phyloP scores from a whole-genome alignment of 2,113 vertebrate species.

The Mirounga angustirostris region DNA sequence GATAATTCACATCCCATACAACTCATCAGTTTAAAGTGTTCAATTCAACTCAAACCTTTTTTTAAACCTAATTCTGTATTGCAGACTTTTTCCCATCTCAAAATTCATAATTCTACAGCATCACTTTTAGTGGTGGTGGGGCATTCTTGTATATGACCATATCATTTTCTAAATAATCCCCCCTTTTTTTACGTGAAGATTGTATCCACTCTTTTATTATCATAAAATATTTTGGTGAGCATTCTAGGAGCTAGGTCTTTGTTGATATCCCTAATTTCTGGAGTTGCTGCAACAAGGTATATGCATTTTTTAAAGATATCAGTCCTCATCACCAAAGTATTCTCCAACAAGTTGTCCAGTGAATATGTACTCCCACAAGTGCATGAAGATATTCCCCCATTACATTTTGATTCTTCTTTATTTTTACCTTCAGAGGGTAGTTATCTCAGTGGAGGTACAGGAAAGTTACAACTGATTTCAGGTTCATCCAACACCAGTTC shows the following conservation, averaged over 20 bases:
- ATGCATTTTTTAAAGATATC: background rate
- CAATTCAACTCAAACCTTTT: background rate
- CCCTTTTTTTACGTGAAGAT: background rate
- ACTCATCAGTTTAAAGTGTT: background rate
- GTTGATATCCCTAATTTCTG: background rate
- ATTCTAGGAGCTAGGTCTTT: background rate
- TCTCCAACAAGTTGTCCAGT: background rate
- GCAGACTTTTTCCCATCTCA: background rate
- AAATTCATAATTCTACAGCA: background rate
- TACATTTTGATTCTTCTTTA: background rate
- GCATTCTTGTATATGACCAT: background rate
- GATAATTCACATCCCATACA: background rate
- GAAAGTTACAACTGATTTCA: background rate
- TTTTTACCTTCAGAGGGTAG: background rate
- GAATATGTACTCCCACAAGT: background rate
- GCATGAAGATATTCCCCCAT: too few species aligned
- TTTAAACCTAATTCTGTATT: background rate
- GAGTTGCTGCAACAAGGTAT: background rate
- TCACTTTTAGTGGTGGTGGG: background rate
- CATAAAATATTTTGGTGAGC: background rate
- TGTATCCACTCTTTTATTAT: background rate
- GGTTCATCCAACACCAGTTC: background rate
- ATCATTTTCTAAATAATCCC: background rate
- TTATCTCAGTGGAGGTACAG: background rate
- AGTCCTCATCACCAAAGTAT: too few species aligned